phyloP scores from a whole-genome alignment of 2,888 invertebrate genomes.

The Lathronympha strigana region DNA sequence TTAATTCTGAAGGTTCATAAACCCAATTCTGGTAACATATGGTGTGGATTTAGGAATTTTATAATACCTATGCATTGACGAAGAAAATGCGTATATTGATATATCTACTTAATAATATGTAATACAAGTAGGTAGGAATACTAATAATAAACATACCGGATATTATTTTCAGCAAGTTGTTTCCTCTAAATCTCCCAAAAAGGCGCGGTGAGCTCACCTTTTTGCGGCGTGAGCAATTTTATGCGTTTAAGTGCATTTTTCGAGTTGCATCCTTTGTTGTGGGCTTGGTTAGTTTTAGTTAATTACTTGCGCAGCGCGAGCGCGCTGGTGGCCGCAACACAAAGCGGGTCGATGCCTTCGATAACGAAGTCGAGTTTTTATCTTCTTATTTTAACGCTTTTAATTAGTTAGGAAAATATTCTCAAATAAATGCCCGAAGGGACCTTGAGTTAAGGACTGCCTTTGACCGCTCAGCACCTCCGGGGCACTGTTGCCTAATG shows the following conservation, averaged over 20 bases:
- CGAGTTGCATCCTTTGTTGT: conserved; percentile 64
- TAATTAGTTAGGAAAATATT: conserved; percentile 85
- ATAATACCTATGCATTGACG: no score
- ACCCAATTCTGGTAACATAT: no score
- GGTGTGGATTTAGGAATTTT: no score
- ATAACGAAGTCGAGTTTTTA: conserved; percentile 79
- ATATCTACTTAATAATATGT: no score
- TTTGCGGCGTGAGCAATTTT: conserved; percentile 50
- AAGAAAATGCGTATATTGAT: no score
- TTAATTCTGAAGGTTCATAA: no score
- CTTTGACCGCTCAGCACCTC: conserved; percentile 69
- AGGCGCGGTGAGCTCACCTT: conserved; percentile 28
- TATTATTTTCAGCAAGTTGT: conserved; percentile 1
- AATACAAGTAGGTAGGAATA: not conserved
- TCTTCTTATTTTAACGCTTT: conserved; percentile 83
- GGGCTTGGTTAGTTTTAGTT: conserved; percentile 73
- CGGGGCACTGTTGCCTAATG: conserved; percentile 71
- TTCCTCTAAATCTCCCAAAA: conserved; percentile 8
- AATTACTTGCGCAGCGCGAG: conserved; percentile 70
- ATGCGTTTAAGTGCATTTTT: conserved; percentile 64
- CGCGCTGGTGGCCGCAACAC: conserved; percentile 75
- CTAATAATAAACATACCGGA: not conserved
- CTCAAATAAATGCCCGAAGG: conserved; percentile 78
- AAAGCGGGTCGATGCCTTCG: conserved; percentile 82
- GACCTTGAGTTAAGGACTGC: conserved; percentile 69